Evolutionary conservation across 2,888 invertebrate genomes (phyloP).

Genomic region (Amphimallon solstitiale): DNA sequence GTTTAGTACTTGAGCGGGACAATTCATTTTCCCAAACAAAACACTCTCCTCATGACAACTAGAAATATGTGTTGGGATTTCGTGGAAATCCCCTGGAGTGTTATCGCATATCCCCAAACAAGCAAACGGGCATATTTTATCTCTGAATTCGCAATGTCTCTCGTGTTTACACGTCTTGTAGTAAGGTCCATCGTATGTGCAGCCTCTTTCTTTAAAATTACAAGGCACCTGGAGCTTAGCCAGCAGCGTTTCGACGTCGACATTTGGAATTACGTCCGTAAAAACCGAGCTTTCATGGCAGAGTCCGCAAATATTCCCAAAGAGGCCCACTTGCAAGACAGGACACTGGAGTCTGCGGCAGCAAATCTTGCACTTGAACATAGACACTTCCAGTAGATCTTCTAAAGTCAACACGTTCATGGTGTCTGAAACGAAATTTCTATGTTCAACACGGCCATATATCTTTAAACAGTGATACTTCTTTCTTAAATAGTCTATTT

Average conservation of each 20-base stretch:
- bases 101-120: too few relatives aligned
- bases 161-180: neutral
- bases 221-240: neutral
- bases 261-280: neutral
- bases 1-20: too few relatives aligned
- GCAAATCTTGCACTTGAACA: neutral
- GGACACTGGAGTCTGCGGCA: slow-evolving; percentile 6
- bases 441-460: too few relatives aligned
- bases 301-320: neutral
- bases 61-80: too few relatives aligned
- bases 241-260: neutral
- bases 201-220: neutral
- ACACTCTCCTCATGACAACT: too few relatives aligned
- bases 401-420: too few relatives aligned
- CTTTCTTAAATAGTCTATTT: too few relatives aligned
- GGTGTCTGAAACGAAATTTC: too few relatives aligned
- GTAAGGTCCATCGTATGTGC: neutral
- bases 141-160: neutral
- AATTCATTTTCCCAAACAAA: too few relatives aligned
- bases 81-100: too few relatives aligned
- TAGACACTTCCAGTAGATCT: neutral
- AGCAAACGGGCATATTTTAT: too few relatives aligned
- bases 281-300: neutral
- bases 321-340: neutral
- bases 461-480: too few relatives aligned